Evolutionary conservation across 2,888 invertebrate genomes (phyloP), one percentile per base, ranked within the genome.

Genomic region (Ophraella communa): DNA sequence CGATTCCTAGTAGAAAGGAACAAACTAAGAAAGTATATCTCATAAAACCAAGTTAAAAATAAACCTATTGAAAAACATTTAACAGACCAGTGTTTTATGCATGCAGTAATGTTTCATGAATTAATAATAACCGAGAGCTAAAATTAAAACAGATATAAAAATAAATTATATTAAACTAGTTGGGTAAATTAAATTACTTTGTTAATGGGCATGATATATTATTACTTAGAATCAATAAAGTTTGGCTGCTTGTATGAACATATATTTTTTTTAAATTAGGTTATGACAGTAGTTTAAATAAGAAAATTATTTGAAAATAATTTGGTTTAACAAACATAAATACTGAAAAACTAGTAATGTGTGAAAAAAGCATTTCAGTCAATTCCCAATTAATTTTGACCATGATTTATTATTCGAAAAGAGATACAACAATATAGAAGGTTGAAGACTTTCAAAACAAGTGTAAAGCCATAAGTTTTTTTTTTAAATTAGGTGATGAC

Each of bases 11-110:
- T 21, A 47, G 18, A 45, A 45, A 45, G 18, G 20, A 45, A 45
- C 17, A 17, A 39, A 45, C 17, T 17, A 47, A 47, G 14, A 11
- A 47, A 11, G 5, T 0, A 24, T 21, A 7, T 8, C 11, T 8
- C 27, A 51, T 51, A 51, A 51, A 51, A 60, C 20, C 20, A 20
- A 4, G 27, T 52, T 52, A 60, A 63, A 57, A 63, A 63, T 63
- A 53, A 57, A 63, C 57, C 53, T 52, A 63, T 63, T 57, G 57
- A 57, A 63, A 63, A 52, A 57, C 53, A 57, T 63, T 57, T 53
- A 57, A 57, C 57, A 63, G 56, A 57, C 57, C 20, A 45, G 53
- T 45, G 42, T 33, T 53, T n/a, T 20, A 52, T 60, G n/a, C 21
- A 60, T 52, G 53, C 27, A 14, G 60, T 52, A 49, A 60, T 60